Base-by-base conservation (phyloP, 2,888 invertebrate species). In the Hymenopus coronatus region DNA sequence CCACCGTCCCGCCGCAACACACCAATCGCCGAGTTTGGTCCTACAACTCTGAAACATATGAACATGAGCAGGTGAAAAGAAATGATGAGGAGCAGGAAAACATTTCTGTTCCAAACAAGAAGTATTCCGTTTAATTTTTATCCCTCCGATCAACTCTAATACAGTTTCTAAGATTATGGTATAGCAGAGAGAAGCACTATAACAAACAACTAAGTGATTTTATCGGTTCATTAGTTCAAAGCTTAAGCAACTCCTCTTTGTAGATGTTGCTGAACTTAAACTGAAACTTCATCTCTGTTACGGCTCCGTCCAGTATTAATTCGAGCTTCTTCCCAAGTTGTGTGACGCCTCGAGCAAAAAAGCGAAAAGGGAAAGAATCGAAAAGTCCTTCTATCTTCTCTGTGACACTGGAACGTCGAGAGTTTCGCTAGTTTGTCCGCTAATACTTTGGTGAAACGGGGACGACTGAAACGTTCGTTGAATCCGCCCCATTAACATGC, bases 401-500 rank as follows among this genome's bases (percentile, higher is more conserved):
- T 70, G 54, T 70, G 54, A 70, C 54, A 70, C 54, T 70, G 54
- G 54, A 70, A 70, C 54, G 54, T 70, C 54, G 54, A 70, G 54
- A 70, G 54, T 70, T 70, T 70, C 54, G 54, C 54, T 70, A 87
- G 82, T 87, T 87, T 87, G 82, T 87, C 87, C 87, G 87, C 30
- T 82, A 27, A 82, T 33, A 87, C 87, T 86, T 82, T 81, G 28
- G 30, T 30, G 33, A 33, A 27, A 20, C 25, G 82, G 40, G 84
- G 84, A 84, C 20, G 30, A 33, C 12, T 28, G 25, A 25, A 82
- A 87, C 87, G 87, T 87, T 87, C 87, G 25, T 87, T 87, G 82
- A 87, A 87, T 87, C 87, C 87, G 87, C 87, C 87, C 87, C 87
- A 87, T 87, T 87, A 87, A 87, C 87, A 87, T 87, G 82, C 87